These are phyloP conservation scores for Aepyceros melampus DNA, from an alignment of 2,113 vertebrate genomes.

Conservation along the genomic window DNA sequence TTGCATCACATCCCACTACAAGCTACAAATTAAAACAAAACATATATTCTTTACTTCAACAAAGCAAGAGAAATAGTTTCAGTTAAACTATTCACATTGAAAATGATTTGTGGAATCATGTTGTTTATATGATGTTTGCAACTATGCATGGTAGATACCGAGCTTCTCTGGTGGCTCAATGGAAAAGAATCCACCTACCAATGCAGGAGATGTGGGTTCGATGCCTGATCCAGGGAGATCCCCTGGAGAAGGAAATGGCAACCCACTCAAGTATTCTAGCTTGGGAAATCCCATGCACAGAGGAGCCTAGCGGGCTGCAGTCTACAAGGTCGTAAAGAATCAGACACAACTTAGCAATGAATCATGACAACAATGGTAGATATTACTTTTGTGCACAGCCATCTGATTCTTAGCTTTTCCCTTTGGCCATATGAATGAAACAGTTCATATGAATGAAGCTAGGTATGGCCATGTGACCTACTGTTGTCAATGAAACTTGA, in stretches of 20 bases:
- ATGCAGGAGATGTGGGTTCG: not conserved
- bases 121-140: not conserved
- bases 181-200: not conserved
- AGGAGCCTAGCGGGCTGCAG: not conserved
- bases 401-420: not conserved
- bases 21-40: not conserved
- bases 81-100: conserved; percentile 20
- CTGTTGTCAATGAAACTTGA: not conserved
- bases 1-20: not conserved
- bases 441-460: not conserved
- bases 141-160: not conserved
- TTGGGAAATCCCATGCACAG: not conserved
- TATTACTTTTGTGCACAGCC: not conserved
- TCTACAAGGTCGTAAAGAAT: not conserved
- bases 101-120: not conserved
- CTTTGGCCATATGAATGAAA: not conserved
- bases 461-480: not conserved
- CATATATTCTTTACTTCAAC: not conserved
- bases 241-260: not conserved
- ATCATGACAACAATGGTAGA: not conserved
- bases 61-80: not conserved
- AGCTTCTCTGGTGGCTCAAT: not conserved
- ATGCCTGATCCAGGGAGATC: not conserved
- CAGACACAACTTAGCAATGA: not conserved
- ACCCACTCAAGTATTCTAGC: not conserved